phyloP scores from a whole-genome alignment of 2,113 vertebrate species.

The Cynopterus brachyotis region DNA sequence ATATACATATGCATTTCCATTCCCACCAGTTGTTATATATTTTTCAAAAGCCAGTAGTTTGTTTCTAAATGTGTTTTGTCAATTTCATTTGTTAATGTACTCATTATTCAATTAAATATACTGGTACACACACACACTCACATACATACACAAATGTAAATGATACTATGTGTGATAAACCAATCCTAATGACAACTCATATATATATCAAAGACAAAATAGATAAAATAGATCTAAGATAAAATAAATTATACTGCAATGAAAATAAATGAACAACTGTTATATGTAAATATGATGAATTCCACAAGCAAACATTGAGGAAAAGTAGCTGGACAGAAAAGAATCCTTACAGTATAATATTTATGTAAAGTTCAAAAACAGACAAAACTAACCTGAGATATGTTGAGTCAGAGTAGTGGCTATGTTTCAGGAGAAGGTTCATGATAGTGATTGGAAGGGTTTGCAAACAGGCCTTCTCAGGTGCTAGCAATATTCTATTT shows the following conservation, averaged over 20 bases:
- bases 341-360: not conserved
- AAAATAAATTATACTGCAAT: not conserved
- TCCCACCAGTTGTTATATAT: not conserved
- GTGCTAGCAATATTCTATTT: not conserved
- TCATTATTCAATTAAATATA: not conserved
- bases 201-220: not conserved
- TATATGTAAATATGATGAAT: not conserved
- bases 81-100: not conserved
- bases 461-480: rapidly evolving
- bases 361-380: not conserved
- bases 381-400: not conserved
- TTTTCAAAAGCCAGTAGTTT: not conserved
- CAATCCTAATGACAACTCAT: not conserved
- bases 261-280: not conserved
- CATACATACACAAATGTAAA: not conserved
- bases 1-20: not conserved
- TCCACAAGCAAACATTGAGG: not conserved
- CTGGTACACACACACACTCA: not conserved
- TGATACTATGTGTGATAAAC: not conserved
- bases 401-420: not conserved
- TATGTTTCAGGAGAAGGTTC: not conserved
- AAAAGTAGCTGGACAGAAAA: not conserved
- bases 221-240: not conserved
- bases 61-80: not conserved
- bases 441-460: not conserved